Evolutionary conservation across 2,888 invertebrate genomes (phyloP), one percentile per base, ranked within the genome.

Genomic region (Tipula vernalis): DNA sequence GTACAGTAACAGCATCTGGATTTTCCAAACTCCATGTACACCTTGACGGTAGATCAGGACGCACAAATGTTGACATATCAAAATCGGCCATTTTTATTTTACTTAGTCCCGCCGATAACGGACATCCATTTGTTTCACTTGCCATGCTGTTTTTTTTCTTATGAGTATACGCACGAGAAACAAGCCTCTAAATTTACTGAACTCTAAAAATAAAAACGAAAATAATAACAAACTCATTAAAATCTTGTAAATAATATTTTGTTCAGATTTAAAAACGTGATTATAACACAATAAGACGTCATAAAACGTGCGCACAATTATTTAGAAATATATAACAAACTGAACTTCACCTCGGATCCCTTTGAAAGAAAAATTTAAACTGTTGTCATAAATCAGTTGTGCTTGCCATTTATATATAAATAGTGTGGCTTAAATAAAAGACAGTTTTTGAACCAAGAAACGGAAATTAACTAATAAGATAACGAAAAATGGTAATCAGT

Each of bases 11-110:
- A 51, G 18, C 51, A 8, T n/a, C 10, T 2, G 51, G 51, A 0
- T 8, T 39, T 0, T 57, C 8, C 18, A 39, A 36, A 2, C 18
- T 57, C 86, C 86, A 86, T 12, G 86, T 86, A 86, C 86, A 86
- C n/a, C 13, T 36, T n/a, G 51, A 51, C n/a, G 57, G 51, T 15
- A 39, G 15, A 15, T 86, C 39, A 0, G 86, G 86, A 3, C 57
- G n/a, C 3, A 57, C 51, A 57, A 86, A 86, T 39, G 51, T 36
- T 57, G 36, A 36, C 86, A 86, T 86, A 85, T 85, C 85, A 44
- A 84, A 84, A 39, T 84, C 84, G 28, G 84, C 84, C 84, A 84
- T 84, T 15, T 39, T 84, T 84, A 84, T 84, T 71, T 28, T 18
- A 28, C 71, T 71, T 10, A 71, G 2, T 71, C 71, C 71, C 71